These are phyloP conservation scores for Lacerta bilineata DNA, from an alignment of 2,797 vertebrate species.

Conservation along the genomic window DNA sequence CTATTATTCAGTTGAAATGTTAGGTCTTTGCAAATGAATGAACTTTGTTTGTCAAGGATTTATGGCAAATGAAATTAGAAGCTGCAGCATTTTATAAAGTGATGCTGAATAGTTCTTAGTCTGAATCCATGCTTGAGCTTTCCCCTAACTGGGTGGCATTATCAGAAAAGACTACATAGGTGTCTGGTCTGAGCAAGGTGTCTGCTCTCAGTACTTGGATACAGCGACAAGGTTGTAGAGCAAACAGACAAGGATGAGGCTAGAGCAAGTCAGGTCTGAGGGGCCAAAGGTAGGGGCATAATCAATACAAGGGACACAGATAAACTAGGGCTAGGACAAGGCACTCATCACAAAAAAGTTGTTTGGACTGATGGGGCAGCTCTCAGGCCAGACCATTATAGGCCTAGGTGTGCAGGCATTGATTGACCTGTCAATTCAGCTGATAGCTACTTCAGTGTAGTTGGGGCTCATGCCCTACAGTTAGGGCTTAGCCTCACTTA, in stretches of 20 bases:
- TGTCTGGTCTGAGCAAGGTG: neutral
- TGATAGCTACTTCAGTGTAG: neutral
- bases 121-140: slow-evolving; percentile 16
- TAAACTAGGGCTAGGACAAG: neutral
- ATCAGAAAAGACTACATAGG: neutral
- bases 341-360: neutral
- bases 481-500: too few relatives aligned
- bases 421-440: neutral
- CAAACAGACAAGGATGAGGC: neutral
- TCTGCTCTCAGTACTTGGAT: neutral
- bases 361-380: neutral
- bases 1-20: neutral
- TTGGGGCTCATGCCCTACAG: too few relatives aligned
- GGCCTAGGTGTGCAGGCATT: neutral
- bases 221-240: neutral
- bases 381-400: neutral
- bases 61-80: slow-evolving; percentile 18
- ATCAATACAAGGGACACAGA: neutral
- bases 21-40: slow-evolving; percentile 3
- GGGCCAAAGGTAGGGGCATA: neutral
- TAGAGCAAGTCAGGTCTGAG: neutral
- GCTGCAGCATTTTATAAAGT: neutral
- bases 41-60: slow-evolving; percentile 12
- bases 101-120: neutral
- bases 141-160: slow-evolving; percentile 11